These are phyloP conservation scores for Aegypius monachus DNA, from an alignment of 2,113 vertebrate genomes.

Conservation along the genomic window DNA sequence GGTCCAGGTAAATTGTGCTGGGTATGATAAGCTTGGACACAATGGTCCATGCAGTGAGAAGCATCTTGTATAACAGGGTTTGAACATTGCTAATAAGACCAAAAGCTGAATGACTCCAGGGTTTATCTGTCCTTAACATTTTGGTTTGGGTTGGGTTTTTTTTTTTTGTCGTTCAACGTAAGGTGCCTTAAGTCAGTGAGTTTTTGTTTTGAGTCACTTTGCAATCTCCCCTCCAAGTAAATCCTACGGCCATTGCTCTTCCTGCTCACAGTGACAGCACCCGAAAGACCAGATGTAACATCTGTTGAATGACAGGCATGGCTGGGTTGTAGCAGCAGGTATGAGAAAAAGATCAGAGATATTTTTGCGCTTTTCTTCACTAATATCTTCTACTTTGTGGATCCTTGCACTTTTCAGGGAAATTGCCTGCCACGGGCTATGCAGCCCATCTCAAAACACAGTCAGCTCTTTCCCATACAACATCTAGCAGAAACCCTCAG, in stretches of 20 bases:
- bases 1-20: not conserved
- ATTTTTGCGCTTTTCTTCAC: not conserved
- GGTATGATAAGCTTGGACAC: not conserved
- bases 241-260: not conserved
- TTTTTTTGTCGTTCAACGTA: not conserved
- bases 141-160: not conserved
- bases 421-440: not conserved
- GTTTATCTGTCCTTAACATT: not conserved
- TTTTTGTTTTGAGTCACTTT: not conserved
- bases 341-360: not conserved
- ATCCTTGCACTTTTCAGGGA: not conserved
- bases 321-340: not conserved
- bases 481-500: not conserved
- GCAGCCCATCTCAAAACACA: not conserved
- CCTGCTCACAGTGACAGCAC: not conserved
- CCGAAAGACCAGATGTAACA: not conserved
- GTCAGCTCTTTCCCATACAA: not conserved
- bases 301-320: fast-evolving
- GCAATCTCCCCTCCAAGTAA: not conserved
- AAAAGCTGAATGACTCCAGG: not conserved
- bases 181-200: not conserved
- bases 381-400: not conserved
- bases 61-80: not conserved
- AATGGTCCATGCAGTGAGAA: not conserved
- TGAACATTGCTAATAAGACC: not conserved